Base-by-base conservation (phyloP, 1,140 invertebrate genomes). In the Tetramorium parvispinum region DNA sequence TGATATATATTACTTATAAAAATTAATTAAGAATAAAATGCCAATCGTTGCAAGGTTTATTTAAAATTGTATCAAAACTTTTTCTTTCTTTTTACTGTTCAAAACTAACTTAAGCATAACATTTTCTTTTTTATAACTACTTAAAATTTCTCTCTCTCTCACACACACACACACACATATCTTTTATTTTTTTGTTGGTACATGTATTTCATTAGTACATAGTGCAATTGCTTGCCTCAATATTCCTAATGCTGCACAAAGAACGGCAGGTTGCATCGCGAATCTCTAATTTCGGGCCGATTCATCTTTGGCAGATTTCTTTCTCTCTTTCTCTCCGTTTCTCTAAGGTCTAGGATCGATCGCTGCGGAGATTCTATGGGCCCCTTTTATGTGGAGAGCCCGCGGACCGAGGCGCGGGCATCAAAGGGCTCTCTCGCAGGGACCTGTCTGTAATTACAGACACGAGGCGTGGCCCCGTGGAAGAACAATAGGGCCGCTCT, bases 391-490 rank as follows among this genome's bases (percentile, higher is more conserved):
- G 85, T 86, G 86, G 86, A 86, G 87, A 87, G 91, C 81, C 88
- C 85, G 87, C 90, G 88, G 89, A 88, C 88, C 87, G 66, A 87
- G 71, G 85, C 91, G 91, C 92, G 86, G 87, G 92, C 94, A 94
- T 95, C 94, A 95, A 95, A 95, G 94, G 91, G 92, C 92, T 93
- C 93, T 92, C 88, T 92, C 88, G 89, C 87, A 92, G 89, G 90
- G 93, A 94, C 92, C 91, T 95, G 94, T 93, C 94, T 94, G 93
- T 95, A 95, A 95, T 95, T 95, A 95, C 94, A 94, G 94, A 93
- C 94, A 94, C 93, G 92, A 95, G 94, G 94, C 94, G 94, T 95
- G 94, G 94, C 91, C 71, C 88, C 90, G 86, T 87, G 88, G 91
- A 94, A 94, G 94, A 95, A 95, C 94, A 95, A 95, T 95, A 93